Evolutionary conservation across 2,797 vertebrate genomes (phyloP).

Genomic region (Tapera naevia): DNA sequence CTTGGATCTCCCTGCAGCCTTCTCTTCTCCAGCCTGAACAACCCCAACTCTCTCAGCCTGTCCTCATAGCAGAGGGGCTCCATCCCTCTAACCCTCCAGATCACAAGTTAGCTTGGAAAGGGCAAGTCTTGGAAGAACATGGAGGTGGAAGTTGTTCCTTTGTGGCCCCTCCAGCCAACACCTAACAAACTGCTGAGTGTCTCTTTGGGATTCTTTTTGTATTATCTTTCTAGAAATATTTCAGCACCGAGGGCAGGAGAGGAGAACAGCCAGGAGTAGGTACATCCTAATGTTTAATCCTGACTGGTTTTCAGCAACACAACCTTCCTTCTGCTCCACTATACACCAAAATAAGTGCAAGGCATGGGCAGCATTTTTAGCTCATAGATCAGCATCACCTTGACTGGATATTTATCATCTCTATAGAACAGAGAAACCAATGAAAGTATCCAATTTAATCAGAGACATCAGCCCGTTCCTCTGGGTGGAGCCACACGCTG

Average conservation of each 20-base stretch:
- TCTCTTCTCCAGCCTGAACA: no score
- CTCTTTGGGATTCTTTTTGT: neutral
- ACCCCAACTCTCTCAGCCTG: no score
- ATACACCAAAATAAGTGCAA: neutral
- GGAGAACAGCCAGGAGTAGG: neutral
- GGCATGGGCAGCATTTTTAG: neutral
- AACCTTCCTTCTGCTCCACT: neutral
- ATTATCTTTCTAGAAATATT: neutral
- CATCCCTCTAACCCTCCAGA: no score
- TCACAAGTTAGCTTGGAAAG: neutral
- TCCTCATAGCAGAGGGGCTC: no score
- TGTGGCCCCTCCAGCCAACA: neutral
- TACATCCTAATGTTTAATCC: neutral
- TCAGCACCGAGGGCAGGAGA: neutral
- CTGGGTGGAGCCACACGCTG: neutral
- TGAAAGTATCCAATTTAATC: neutral
- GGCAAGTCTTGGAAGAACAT: neutral
- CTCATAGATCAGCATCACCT: neutral
- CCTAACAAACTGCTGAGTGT: neutral
- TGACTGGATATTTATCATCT: neutral
- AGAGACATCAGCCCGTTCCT: neutral
- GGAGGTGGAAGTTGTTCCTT: neutral
- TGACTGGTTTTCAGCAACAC: neutral
- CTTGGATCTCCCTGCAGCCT: no score
- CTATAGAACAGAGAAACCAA: neutral